Conservation (phyloP, 2,113 vertebrate genomes). For the Smithornis capensis region DNA sequence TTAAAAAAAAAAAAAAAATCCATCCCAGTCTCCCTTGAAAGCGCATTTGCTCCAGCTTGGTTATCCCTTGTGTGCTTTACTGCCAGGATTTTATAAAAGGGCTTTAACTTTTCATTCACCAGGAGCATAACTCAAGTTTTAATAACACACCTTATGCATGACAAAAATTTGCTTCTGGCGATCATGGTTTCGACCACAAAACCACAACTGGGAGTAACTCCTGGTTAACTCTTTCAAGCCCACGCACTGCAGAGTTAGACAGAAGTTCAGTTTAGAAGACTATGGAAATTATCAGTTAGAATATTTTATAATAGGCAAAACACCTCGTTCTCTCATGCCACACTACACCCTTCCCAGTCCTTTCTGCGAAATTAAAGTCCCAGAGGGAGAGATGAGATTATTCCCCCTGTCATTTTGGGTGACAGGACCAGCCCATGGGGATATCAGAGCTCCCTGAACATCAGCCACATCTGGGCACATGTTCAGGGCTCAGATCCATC, state of each 20-base stretch:
- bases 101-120: conserved; percentile 83
- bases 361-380: neutral
- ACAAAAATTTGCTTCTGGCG: conserved; percentile 85
- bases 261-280: neutral
- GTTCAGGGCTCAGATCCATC: neutral
- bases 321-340: neutral
- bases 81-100: conserved; percentile 72
- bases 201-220: conserved; percentile 78
- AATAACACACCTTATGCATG: conserved; percentile 83
- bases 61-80: conserved; percentile 52
- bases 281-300: conserved; percentile 24
- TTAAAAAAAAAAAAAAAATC: neutral
- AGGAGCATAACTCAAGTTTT: conserved; percentile 78
- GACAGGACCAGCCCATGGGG: neutral
- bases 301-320: conserved; percentile 36
- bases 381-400: neutral
- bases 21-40: neutral
- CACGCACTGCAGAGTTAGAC: conserved; percentile 9
- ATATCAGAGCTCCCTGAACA: neutral
- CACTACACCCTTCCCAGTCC: neutral
- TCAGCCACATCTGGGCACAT: neutral
- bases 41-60: neutral
- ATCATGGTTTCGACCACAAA: conserved; percentile 87
- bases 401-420: neutral
- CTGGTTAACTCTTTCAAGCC: conserved; percentile 79